Conservation (phyloP, 2,113 vertebrate species). For the Mustelus asterias region DNA sequence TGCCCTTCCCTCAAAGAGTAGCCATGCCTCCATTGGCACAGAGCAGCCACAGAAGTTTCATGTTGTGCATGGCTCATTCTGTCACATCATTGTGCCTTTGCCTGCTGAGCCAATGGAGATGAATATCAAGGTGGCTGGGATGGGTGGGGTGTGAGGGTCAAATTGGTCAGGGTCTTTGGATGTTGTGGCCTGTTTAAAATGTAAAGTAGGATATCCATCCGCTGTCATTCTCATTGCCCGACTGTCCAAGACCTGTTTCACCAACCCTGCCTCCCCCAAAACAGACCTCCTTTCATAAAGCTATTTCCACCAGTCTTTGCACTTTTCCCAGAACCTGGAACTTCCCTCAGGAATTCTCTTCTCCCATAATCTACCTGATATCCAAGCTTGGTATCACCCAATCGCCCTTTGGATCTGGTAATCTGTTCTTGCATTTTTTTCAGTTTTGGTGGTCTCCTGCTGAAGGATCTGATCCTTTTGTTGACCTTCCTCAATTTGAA, state of each 20-base stretch:
- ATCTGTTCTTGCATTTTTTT: background rate
- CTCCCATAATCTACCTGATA: background rate
- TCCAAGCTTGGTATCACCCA: background rate
- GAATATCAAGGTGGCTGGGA: background rate
- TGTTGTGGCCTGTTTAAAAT: background rate
- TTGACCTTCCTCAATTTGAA: background rate
- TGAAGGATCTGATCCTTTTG: background rate
- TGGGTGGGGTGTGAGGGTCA: background rate
- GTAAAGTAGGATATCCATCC: background rate
- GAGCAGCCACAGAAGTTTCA: background rate
- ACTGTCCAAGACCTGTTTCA: background rate
- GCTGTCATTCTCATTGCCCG: background rate
- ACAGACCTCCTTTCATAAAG: background rate
- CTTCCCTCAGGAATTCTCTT: background rate
- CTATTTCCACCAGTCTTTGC: background rate
- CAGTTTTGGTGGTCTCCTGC: background rate
- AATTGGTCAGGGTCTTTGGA: background rate
- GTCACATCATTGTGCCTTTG: background rate
- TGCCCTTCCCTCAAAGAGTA: background rate
- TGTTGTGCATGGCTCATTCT: background rate
- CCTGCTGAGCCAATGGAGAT: background rate
- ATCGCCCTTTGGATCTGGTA: background rate
- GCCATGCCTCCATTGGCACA: background rate
- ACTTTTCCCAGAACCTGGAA: background rate
- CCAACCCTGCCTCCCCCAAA: too few relatives aligned